These are phyloP conservation scores for Denticeps clupeoides DNA, from an alignment of 2,797 vertebrate species.

Conservation along the genomic window DNA sequence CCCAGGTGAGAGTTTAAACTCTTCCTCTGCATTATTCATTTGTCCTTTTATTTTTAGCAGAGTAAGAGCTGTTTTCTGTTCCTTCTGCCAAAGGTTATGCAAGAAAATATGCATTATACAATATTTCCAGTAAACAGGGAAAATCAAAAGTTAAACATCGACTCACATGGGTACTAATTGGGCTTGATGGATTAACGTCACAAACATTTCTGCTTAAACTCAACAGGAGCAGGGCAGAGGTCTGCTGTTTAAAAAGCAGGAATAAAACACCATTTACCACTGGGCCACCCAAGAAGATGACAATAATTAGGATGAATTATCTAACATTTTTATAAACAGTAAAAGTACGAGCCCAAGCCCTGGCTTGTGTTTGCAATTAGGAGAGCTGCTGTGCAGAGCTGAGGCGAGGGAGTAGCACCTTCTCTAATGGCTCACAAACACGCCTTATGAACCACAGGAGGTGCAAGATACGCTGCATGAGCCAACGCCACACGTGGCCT, in stretches of 20 bases:
- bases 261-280: conserved; percentile 20
- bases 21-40: conserved; percentile 46
- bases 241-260: conserved; percentile 4
- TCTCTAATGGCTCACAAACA: background rate
- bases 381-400: conserved; percentile 3
- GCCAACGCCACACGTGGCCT: conserved; percentile 22
- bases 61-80: conserved; percentile 15
- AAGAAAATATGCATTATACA: conserved; percentile 41
- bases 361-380: conserved; percentile 22
- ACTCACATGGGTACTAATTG: too few species aligned
- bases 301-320: conserved; percentile 31
- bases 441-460: conserved; percentile 23
- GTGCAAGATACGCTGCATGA: conserved; percentile 32
- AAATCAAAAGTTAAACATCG: too few species aligned
- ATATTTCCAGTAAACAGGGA: conserved; percentile 9
- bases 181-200: too few species aligned
- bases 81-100: conserved; percentile 29
- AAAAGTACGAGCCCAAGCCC: background rate
- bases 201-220: conserved; percentile 36
- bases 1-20: background rate
- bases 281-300: conserved; percentile 31
- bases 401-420: conserved; percentile 1
- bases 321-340: conserved; percentile 22
- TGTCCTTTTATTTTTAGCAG: conserved; percentile 42
- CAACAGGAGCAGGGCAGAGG: conserved; percentile 19